Evolutionary conservation across 2,113 vertebrate species (phyloP).

Genomic region (Psephotus haematonotus): DNA sequence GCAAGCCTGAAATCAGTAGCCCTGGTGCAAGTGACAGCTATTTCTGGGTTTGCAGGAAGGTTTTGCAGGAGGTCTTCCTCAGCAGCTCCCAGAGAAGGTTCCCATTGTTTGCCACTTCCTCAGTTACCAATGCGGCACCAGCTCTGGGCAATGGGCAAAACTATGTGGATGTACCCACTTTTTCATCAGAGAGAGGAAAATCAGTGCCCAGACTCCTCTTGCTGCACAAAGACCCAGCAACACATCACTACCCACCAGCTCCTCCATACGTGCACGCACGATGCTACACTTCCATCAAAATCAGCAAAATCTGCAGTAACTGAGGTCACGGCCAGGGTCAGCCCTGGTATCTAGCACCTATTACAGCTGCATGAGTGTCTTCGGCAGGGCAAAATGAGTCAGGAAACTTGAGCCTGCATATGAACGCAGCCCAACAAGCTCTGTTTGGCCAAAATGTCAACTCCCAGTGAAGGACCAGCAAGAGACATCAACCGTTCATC

Average conservation of each 20-base stretch:
- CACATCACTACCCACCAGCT: not conserved
- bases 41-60: conserved; percentile 20
- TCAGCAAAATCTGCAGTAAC: accelerated
- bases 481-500: accelerated
- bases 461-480: not conserved
- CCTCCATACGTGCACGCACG: not conserved
- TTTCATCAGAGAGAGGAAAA: not conserved
- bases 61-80: not conserved
- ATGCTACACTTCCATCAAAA: not conserved
- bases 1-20: not conserved
- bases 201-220: not conserved
- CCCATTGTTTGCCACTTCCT: not conserved
- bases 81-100: not conserved
- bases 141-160: not conserved
- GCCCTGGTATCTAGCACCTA: not conserved
- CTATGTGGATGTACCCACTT: not conserved
- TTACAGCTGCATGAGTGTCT: not conserved
- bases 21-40: not conserved
- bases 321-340: accelerated
- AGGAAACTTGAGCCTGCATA: not conserved
- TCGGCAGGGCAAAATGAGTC: not conserved
- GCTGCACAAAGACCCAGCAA: not conserved
- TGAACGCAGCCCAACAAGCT: not conserved
- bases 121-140: accelerated
- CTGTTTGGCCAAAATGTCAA: not conserved